Percentiles rank a stretch among this genome's conserved stretches.
Conservation (phyloP, 2,888 invertebrate genomes). For the Agrochola lota region DNA sequence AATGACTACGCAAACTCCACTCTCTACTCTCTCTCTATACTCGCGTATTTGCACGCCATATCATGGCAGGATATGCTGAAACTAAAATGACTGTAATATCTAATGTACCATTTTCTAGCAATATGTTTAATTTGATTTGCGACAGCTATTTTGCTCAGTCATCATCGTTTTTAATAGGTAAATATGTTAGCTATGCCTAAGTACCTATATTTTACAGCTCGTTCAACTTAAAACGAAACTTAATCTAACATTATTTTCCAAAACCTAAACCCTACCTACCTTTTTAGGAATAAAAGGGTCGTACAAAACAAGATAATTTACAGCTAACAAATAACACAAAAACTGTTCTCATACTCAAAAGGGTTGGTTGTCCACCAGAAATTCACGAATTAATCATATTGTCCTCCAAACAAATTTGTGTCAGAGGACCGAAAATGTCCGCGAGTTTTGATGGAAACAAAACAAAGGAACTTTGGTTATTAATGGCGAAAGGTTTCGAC, state of each 20-base stretch:
- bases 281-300: not conserved
- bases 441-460: conserved; percentile 35
- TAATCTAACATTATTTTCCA: not conserved
- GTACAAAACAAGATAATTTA: conserved; percentile 34
- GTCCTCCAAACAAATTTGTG: conserved; percentile 50
- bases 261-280: not conserved
- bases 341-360: conserved; percentile 38
- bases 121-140: not conserved
- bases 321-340: conserved; percentile 45
- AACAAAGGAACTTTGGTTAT: conserved; percentile 47
- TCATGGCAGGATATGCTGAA: too few species aligned
- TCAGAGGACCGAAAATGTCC: conserved; percentile 31
- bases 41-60: too few species aligned
- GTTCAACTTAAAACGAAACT: not conserved
- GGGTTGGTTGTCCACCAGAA: conserved; percentile 30
- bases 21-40: too few species aligned
- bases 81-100: too few species aligned
- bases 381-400: conserved; percentile 57
- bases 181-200: too few species aligned
- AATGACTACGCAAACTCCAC: not conserved
- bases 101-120: too few species aligned
- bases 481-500: conserved; percentile 38
- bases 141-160: not conserved
- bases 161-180: not conserved
- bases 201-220: not conserved